Conservation (phyloP, 2,797 vertebrate species). For the Poeciliopsis turneri region DNA sequence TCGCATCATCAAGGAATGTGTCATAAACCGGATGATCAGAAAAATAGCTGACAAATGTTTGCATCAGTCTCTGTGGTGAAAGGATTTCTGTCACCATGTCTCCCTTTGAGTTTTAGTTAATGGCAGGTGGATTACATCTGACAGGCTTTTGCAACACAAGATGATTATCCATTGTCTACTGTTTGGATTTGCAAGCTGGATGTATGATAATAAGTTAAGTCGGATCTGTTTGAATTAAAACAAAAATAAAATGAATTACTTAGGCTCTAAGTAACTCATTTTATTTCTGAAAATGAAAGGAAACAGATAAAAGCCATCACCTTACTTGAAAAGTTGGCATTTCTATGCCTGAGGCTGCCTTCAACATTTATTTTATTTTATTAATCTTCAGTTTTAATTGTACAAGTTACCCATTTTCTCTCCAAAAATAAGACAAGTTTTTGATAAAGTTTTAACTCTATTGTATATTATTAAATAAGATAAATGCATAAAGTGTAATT, state of each 20-base stretch:
- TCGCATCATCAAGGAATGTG: conserved; percentile 75
- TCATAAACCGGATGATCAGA: conserved; percentile 71
- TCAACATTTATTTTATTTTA: background rate
- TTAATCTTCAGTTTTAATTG: no score
- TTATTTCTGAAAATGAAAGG: background rate
- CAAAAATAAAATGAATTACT: background rate
- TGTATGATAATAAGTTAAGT: background rate
- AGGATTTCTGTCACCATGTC: conserved; percentile 63
- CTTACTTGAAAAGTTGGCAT: background rate
- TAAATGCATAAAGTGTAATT: background rate
- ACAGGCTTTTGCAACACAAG: conserved; percentile 53
- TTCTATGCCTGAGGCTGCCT: background rate
- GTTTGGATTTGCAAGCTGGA: conserved; percentile 20
- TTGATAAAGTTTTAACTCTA: background rate
- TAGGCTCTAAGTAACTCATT: no score
- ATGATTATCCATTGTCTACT: conserved; percentile 30
- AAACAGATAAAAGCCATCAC: background rate
- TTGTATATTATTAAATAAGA: background rate
- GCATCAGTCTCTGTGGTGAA: conserved; percentile 57
- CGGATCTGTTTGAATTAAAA: conserved; percentile 11
- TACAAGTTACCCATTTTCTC: no score
- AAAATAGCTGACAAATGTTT: conserved; percentile 72
- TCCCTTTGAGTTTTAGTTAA: conserved; percentile 59
- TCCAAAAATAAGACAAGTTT: no score
- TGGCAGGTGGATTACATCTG: conserved; percentile 52